These are phyloP conservation scores for Zelleria hepariella DNA, from an alignment of 2,888 invertebrate species.

Conservation along the genomic window DNA sequence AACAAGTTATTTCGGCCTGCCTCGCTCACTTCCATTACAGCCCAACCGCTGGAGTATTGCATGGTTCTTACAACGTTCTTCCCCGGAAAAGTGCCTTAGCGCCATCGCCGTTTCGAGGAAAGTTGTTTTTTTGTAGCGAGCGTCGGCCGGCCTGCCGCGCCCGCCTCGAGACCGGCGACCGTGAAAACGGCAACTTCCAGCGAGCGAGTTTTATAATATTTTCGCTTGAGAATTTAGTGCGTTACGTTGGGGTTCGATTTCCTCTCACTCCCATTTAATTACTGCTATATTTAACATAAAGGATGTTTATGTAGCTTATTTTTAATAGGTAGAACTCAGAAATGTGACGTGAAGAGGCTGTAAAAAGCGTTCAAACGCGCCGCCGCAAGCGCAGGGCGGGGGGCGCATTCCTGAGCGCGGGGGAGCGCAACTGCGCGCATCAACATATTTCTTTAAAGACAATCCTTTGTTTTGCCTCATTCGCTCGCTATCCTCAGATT, in stretches of 20 bases:
- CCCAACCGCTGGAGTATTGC: slow-evolving; percentile 32
- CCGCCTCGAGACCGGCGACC: slow-evolving; percentile 56
- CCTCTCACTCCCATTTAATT: background rate
- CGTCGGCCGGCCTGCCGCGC: slow-evolving; percentile 54
- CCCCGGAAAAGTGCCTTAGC: slow-evolving; percentile 40
- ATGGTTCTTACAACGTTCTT: slow-evolving; percentile 43
- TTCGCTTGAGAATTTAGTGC: background rate
- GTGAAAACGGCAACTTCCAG: slow-evolving; percentile 50
- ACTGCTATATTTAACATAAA: background rate
- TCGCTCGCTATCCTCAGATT: background rate
- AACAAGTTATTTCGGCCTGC: slow-evolving; percentile 69
- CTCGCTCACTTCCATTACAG: slow-evolving; percentile 42
- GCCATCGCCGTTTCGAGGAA: slow-evolving; percentile 70
- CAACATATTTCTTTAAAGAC: background rate
- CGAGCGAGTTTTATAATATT: slow-evolving; percentile 7
- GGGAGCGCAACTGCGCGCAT: background rate
- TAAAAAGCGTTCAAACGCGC: background rate
- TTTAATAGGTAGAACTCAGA: background rate
- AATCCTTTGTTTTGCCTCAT: background rate
- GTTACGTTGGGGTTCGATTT: background rate
- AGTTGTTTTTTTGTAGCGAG: slow-evolving; percentile 62
- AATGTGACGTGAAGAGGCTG: no score
- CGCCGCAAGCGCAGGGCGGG: background rate
- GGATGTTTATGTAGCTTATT: background rate
- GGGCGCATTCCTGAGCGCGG: background rate